Conservation (phyloP, 2,888 invertebrate genomes). For the Aphidius colemani region DNA sequence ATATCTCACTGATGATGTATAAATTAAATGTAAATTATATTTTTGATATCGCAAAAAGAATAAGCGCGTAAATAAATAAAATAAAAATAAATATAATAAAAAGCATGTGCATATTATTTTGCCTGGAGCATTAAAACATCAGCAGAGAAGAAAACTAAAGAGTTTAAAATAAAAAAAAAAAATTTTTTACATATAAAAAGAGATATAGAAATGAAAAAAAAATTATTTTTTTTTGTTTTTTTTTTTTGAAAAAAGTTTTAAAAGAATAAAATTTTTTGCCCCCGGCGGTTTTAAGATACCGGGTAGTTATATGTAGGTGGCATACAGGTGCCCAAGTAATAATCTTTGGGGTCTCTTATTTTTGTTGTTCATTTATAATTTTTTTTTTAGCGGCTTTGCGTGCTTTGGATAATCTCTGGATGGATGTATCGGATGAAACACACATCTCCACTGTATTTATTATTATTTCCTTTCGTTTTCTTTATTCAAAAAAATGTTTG, state of each 20-base stretch:
- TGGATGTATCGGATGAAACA: not conserved
- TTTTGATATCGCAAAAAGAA: too few relatives aligned
- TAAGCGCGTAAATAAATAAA: too few relatives aligned
- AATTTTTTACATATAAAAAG: slow-evolving; percentile 4
- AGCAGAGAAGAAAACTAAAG: not conserved
- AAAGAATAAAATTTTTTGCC: slow-evolving; percentile 16
- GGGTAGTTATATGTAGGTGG: slow-evolving; percentile 27
- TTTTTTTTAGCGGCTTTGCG: slow-evolving; percentile 39
- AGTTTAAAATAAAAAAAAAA: not conserved
- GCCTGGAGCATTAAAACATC: slow-evolving; percentile 24
- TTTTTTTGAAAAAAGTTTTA: not conserved
- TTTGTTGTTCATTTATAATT: too few relatives aligned
- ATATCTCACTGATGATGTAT: too few relatives aligned
- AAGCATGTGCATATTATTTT: not conserved
- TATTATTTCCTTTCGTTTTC: slow-evolving; percentile 19
- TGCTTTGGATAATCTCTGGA: slow-evolving; percentile 48
- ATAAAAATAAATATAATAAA: too few relatives aligned
- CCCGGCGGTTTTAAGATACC: slow-evolving; percentile 20
- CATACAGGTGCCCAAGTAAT: slow-evolving; percentile 46
- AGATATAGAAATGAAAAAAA: slow-evolving; percentile 1
- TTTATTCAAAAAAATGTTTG: slow-evolving; percentile 3
- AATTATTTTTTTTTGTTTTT: slow-evolving; percentile 7
- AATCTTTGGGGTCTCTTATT: slow-evolving; percentile 45
- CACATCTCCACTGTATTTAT: slow-evolving; percentile 21
- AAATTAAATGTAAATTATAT: too few relatives aligned